Evolutionary conservation across 2,113 vertebrate species (phyloP).

Genomic region (Phoenicopterus ruber): DNA sequence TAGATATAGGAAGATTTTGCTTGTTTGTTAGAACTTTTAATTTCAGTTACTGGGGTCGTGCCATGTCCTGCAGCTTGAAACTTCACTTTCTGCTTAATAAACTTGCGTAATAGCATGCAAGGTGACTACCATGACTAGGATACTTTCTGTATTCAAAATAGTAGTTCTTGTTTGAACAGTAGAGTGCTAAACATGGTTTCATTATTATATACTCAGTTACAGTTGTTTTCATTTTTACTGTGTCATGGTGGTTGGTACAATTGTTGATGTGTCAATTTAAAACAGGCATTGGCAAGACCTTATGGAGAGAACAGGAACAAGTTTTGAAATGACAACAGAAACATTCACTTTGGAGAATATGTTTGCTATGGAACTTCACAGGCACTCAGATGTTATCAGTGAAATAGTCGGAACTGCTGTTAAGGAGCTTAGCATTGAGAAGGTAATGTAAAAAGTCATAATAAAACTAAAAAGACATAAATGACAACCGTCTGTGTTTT

Average conservation of each 20-base stretch:
- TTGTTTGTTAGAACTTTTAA: background rate
- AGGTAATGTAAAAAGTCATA: conserved; percentile 65
- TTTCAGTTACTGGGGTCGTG: background rate
- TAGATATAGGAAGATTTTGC: background rate
- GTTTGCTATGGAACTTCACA: conserved; percentile 95
- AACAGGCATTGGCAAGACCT: conserved; percentile 92
- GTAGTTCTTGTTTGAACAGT: background rate
- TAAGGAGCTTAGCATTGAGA: conserved; percentile 94
- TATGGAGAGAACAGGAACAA: conserved; percentile 84
- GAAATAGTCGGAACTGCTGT: conserved; percentile 87
- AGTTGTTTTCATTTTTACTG: background rate
- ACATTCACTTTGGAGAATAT: conserved; percentile 94
- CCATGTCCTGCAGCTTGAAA: background rate
- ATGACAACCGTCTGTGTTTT: background rate
- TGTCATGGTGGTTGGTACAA: background rate
- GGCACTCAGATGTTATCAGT: conserved; percentile 78
- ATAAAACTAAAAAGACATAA: background rate
- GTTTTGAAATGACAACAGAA: conserved; percentile 86
- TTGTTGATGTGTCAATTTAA: background rate
- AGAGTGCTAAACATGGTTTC: background rate
- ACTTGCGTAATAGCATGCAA: background rate
- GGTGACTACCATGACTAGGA: background rate
- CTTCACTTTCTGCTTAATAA: background rate
- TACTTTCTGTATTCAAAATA: background rate
- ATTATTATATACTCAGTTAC: background rate